Base-by-base conservation (phyloP, 2,888 invertebrate species). In the Drosophila lacicola region DNA sequence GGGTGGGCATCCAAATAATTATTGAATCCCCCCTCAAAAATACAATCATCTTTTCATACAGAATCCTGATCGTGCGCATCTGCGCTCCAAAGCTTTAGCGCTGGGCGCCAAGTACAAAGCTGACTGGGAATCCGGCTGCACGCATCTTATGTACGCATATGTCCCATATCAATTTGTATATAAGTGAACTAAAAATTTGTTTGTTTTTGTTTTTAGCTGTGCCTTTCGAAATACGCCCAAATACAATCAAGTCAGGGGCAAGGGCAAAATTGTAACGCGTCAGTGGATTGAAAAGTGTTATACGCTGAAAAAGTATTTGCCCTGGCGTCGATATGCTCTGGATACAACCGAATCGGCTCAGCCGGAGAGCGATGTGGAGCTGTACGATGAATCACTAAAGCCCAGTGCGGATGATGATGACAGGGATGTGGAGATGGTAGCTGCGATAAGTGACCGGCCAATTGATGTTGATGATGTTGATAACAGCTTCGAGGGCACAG, bases 171-270 rank as follows among this genome's bases (percentile, higher is more conserved):
- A 4, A 42, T 36, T 17, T 36, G 13, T 0, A 13, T 11, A 4
- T 13, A 41, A 0, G 11, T 17, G 11, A 45, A 34, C 11, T 21
- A 5, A 11, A 14, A 46, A 2, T 2, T 2, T 9, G 3, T 2
- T 2, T 9, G 3, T 45, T 25, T 19, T 21, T 39, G 11, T 10
- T 63, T 19, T 6, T 92, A 97, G 98, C 46, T 98, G 98, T 93
- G 98, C 98, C 11, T 98, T 97, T 92, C 93, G 94, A 5, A 96
- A 96, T 91, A 98, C 98, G 5, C 98, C 98, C 4, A 98, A 98
- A 92, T 96, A 96, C 91, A 94, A 94, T 54, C 94, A 96, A 92
- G 96, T 96, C 2, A 94, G 93, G 78, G 94, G 94, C 67, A 93
- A 94, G 2, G 94, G 94, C 66, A 89, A 88, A 73, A 96, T 95